Evolutionary conservation across 2,113 vertebrate species (phyloP).

Genomic region (Hippocampus comes): DNA sequence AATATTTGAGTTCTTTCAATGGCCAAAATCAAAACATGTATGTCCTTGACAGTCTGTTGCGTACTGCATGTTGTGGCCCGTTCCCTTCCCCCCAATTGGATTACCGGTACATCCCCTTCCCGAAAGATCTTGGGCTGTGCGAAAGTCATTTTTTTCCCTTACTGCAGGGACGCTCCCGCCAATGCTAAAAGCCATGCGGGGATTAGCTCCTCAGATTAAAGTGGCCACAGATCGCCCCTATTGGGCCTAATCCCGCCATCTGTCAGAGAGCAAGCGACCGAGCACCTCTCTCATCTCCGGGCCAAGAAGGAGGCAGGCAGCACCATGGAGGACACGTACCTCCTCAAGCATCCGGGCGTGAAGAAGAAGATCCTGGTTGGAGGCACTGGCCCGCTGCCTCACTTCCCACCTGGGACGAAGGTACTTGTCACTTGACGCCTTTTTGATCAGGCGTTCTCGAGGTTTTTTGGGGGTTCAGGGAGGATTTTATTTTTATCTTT

Average conservation of each 20-base stretch:
- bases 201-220: conserved; percentile 75
- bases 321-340: conserved; percentile 76
- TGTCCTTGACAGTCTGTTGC: no score
- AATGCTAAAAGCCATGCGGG: conserved; percentile 48
- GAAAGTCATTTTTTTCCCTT: conserved; percentile 34
- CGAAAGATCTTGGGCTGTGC: conserved; percentile 45
- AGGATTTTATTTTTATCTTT: no score
- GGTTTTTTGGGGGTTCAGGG: neutral
- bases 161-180: conserved; percentile 51
- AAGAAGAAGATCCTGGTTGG: conserved; percentile 84
- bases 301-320: conserved; percentile 49
- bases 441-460: neutral
- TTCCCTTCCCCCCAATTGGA: neutral
- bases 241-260: conserved; percentile 75
- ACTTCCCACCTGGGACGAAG: conserved; percentile 81
- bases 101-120: conserved; percentile 21
- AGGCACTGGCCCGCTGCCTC: conserved; percentile 74
- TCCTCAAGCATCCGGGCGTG: conserved; percentile 77
- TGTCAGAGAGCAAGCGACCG: conserved; percentile 72
- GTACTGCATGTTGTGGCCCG: neutral
- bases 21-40: neutral
- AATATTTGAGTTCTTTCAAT: no score
- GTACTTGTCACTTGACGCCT: conserved; percentile 51
- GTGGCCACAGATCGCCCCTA: conserved; percentile 58
- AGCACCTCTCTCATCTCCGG: conserved; percentile 43